Evolutionary conservation across 1,140 invertebrate species (phyloP).

Genomic region (Lordiphosa clarofinis): DNA sequence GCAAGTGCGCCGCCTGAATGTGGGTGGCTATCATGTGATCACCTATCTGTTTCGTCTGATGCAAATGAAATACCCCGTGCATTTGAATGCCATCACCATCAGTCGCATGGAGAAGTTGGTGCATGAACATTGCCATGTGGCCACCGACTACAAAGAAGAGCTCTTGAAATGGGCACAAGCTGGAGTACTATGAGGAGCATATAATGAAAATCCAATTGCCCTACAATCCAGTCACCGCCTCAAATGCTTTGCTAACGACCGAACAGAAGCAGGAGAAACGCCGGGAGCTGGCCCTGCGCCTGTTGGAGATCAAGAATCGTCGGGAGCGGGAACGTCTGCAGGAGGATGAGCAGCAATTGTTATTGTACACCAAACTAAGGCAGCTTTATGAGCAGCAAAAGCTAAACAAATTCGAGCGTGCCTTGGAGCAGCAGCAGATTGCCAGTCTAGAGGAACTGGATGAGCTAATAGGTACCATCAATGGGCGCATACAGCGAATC

Average conservation of each 20-base stretch:
- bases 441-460: constrained; percentile 82
- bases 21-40: constrained; percentile 92
- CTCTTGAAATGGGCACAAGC: constrained; percentile 89
- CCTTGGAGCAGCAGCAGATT: constrained; percentile 83
- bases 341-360: constrained; percentile 93
- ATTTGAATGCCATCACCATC: constrained; percentile 91
- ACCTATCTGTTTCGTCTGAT: constrained; percentile 93
- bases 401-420: constrained; percentile 80
- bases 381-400: constrained; percentile 63
- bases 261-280: constrained; percentile 93
- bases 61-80: constrained; percentile 96
- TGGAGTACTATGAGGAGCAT: constrained; percentile 91
- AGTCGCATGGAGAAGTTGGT: constrained; percentile 93
- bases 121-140: constrained; percentile 88
- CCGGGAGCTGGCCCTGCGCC: constrained; percentile 88
- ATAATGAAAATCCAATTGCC: constrained; percentile 92
- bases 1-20: constrained; percentile 90
- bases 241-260: constrained; percentile 82
- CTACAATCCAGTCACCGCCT: constrained; percentile 80
- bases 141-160: constrained; percentile 89
- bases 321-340: constrained; percentile 89
- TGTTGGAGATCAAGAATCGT: constrained; percentile 92
- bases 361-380: constrained; percentile 86
- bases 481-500: constrained; percentile 87
- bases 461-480: constrained; percentile 87